Base-by-base conservation (phyloP, 2,888 invertebrate species). In the Pollenia angustigena region DNA sequence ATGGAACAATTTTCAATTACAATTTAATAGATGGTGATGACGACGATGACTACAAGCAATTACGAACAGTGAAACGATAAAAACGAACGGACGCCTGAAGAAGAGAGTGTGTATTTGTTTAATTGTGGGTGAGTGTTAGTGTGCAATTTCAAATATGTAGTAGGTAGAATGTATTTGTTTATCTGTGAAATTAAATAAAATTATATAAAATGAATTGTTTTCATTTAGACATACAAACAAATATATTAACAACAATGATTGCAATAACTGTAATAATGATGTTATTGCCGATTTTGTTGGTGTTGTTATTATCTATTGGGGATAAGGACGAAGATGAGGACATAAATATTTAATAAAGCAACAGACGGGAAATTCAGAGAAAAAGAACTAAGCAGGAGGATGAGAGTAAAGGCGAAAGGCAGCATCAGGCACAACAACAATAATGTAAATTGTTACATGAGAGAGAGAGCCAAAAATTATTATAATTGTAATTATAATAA, bases 401-500 rank as follows among this genome's bases (percentile, higher is more conserved):
- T 52, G 56, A 79, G 78, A 66, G 62, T 50, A 52, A 48, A 69
- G 12, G 50, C 44, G 32, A 52, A 48, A 69, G 12, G 50, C 44
- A 44, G 40, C 40, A 68, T 11, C 81, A 42, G 8, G 14, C 48
- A 18, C 75, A 64, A 78, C 81, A 79, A 75, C 78, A 75, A 58
- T n/a, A 83, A 72, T 72, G 8, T 40, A 12, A 72, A 71, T 66
- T 81, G 85, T 74, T 74, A 81, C 62, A 68, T 54, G 46, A 48
- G 66, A 60, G 60, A 68, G 54, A 85, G 80, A 83, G 71, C 89
- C 12, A 58, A 54, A 58, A 81, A 81, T 50, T 68, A 71, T 76
- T 74, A 58, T 81, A 66, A 74, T 81, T 82, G 91, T 91, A 92
- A 92, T 91, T 92, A 92, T 92, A 90, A 91, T 92, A 91, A 92